Evolutionary conservation across 2,113 vertebrate species (phyloP), one percentile per base, ranked within the genome.

Genomic region (Takifugu flavidus): DNA sequence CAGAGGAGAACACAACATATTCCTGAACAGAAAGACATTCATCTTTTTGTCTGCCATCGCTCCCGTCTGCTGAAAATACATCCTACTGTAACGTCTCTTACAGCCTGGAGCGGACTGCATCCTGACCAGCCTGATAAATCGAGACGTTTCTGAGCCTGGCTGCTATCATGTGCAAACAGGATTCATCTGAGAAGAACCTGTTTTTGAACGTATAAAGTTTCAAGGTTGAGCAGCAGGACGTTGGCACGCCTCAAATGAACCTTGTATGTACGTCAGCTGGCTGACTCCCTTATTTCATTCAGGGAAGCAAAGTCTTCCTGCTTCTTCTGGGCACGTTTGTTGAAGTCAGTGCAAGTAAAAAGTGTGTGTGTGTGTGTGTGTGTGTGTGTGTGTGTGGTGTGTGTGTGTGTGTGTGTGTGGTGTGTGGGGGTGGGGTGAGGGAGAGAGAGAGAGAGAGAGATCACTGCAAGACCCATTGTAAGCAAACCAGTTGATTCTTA

Each of bases 1-100:
- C 73, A 53, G 27, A 11, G 6, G 54, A 56, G 28, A 60, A 51
- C 65, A 82, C 71, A 53, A 50, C 78, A 85, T 57, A 56, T 11
- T 60, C 11, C 60, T 62, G 53, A 65, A 39, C 43, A 31, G 20
- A 50, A 28, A 59, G 12, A 25, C 50, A 62, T 79, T 80, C 44
- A 54, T 77, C 56, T 74, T 47, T 70, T 46, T 15, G 44, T 77
- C 50, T 74, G 54, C 64, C 74, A 42, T 57, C 43, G 39, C 47
- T 59, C 12, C 29, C 65, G 52, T 59, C 62, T 59, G 45, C 12
- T 6, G 60, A 69, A 50, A 28, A 0, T 46, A 62, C 31, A 8
- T 55, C 56, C 58, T 62, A 29, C 44, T 55, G 43, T 55, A 46
- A 53, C 71, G 57, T 59, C 66, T 59, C 53, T 75, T 54, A 15